Evolutionary conservation across 2,797 vertebrate species (phyloP), one percentile per base, ranked within the genome.

Genomic region (Salmo trutta): DNA sequence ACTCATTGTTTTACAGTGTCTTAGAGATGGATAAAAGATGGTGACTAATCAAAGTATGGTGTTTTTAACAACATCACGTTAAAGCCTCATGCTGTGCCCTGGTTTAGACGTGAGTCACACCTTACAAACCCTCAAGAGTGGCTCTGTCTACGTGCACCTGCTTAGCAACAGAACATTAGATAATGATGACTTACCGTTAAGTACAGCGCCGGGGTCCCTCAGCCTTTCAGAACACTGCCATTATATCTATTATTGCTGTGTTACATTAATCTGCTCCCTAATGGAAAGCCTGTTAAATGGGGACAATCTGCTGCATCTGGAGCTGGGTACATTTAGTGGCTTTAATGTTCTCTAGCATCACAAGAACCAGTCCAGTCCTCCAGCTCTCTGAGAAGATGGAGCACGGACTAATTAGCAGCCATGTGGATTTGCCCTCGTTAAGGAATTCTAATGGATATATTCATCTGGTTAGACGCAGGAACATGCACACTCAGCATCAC

Each of bases 361-460:
- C 7, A n/a, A 8, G 29, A 54, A 16, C 12, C 24, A 16, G 17
- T 62, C 21, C 17, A 64, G 41, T 53, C 73, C 15, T 74, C 54
- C 51, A 62, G 29, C 69, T 76, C 78, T 80, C 81, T 16, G 79
- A 74, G 54, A n/a, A 78, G 29, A 75, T 51, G 59, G 79, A 78
- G 85, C 75, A 79, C 64, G 75, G 76, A 86, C 86, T 94, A 91
- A 92, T 92, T 91, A 91, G 80, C 86, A 85, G 67, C 79, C 76
- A 59, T 80, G 88, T 83, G 83, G 87, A 90, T 89, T 85, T 87
- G 89, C 87, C 85, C 88, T 91, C 70, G 71, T 91, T 91, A 87
- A 87, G 84, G 52, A 74, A 47, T 47, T 47, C 41, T 47, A 47
- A 12, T 47, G 41, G 41, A 47, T 47, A 47, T 47, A 47, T 47